Base-by-base conservation (phyloP, 2,888 invertebrate species). In the Perizoma affinitatum region DNA sequence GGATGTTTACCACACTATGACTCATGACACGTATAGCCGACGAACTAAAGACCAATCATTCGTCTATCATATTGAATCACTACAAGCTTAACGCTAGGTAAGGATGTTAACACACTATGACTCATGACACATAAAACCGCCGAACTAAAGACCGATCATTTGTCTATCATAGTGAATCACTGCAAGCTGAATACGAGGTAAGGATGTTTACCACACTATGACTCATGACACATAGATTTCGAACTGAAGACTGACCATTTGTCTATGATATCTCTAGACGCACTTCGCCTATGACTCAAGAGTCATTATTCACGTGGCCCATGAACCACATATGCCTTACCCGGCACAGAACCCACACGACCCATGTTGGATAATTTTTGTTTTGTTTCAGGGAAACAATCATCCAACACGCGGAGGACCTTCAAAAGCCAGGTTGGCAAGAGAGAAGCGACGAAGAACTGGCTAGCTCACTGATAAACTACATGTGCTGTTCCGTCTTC, bases 81-180 rank as follows among this genome's bases (percentile, higher is more conserved):
- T n/a, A n/a, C n/a, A n/a, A n/a, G n/a, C n/a, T 7, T 7, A 34
- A 44, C 5, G 46, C 11, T 10, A 53, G 57, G 57, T 57, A 22
- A 42, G n/a, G n/a, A n/a, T n/a, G n/a, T n/a, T n/a, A n/a, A n/a
- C n/a, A 6, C n/a, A 10, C 11, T 4, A 44, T n/a, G n/a, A n/a
- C n/a, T n/a, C n/a, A n/a, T n/a, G n/a, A n/a, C 93, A 22, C 94
- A 94, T 65, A 67, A 86, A 0, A 90, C 91, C 0, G 90, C 93
- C 0, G 88, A 91, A 48, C 71, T 76, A 38, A 45, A 59, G 0
- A 61, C 71, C 0, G 77, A 76, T 6, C 76, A 83, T 58, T 65
- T 87, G 5, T 50, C 65, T 4, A 58, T 67, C 0, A 10, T 87
- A n/a, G 8, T 84, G 4, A 44, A 71, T 22, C 48, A 48, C 9